Evolutionary conservation across 2,797 vertebrate species (phyloP).

Genomic region (Girardinus metallicus): DNA sequence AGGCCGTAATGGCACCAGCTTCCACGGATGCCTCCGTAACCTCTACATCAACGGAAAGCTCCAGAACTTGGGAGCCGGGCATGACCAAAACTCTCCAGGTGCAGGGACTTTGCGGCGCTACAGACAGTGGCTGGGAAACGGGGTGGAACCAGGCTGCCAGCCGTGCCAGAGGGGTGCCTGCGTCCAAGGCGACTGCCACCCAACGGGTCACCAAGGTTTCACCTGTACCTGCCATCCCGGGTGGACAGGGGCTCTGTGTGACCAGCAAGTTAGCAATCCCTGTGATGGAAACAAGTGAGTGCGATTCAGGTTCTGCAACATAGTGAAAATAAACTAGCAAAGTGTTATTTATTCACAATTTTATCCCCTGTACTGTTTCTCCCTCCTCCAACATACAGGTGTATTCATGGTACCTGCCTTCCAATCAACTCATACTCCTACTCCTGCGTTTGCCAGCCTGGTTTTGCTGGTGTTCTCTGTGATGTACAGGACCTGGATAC

Average conservation of each 20-base stretch:
- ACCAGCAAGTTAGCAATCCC: slow-evolving; percentile 92
- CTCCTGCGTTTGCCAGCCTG: slow-evolving; percentile 95
- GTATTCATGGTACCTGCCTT: slow-evolving; percentile 92
- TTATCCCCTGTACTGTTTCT: not conserved
- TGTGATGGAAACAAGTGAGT: slow-evolving; percentile 98
- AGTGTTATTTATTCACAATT: not conserved
- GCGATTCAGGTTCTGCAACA: not conserved
- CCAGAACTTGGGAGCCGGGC: slow-evolving; percentile 90
- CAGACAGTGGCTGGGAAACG: slow-evolving; percentile 87
- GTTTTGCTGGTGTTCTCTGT: slow-evolving; percentile 92
- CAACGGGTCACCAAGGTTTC: slow-evolving; percentile 89
- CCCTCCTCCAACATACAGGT: slow-evolving; percentile 75
- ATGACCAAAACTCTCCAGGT: slow-evolving; percentile 80
- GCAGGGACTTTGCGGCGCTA: slow-evolving; percentile 82
- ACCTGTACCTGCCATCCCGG: slow-evolving; percentile 94
- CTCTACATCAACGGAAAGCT: slow-evolving; percentile 95
- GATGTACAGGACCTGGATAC: slow-evolving; percentile 89
- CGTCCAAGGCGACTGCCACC: slow-evolving; percentile 89
- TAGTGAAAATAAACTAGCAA: not conserved
- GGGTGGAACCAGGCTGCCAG: slow-evolving; percentile 94
- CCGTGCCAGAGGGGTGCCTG: slow-evolving; percentile 92
- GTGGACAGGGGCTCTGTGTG: slow-evolving; percentile 91
- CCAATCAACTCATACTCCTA: slow-evolving; percentile 98
- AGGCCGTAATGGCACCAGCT: slow-evolving; percentile 90
- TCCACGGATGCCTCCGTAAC: slow-evolving; percentile 94